Evolutionary conservation across 2,113 vertebrate genomes (phyloP), one percentile per base, ranked within the genome.

Genomic region (Oncorhynchus keta): DNA sequence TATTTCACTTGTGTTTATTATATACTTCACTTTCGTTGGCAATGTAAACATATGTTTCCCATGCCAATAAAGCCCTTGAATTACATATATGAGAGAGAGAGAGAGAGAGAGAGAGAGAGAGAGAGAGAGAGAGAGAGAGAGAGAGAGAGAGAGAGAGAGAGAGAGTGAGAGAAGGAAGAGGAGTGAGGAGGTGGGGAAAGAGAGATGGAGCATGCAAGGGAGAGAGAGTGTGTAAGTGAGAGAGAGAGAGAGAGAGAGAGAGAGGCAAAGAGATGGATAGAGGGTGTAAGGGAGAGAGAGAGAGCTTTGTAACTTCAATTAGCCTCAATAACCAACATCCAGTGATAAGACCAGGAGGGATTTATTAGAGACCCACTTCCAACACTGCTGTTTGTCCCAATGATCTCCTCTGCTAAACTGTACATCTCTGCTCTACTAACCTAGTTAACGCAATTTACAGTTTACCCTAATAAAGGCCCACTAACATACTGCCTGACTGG

Each of bases 351-450:
- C 32, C 35, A 24, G 12, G 1, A 64, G n/a, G n/a, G 62, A 5
- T 20, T 62, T n/a, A 4, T 7, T 20, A 11, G 20, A 11, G 61
- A 20, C 64, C n/a, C 65, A 67, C 28, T 67, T 67, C 28, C 13
- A 26, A 28, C 14, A 57, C 55, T 18, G 20, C 55, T 57, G 9
- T 51, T 39, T 20, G 28, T 8, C 28, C 48, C 66, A 28, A 14
- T 59, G 35, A 30, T 14, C 59, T 82, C 82, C 62, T 39, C 55
- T 64, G 77, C 57, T 51, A 39, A 71, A 57, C 62, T 66, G 45
- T 45, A 81, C 79, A 73, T 32, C 68, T 80, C 75, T 86, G 84
- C 65, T 82, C 86, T 64, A 88, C 78, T 89, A 78, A 90, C 86
- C 88, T 78, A 89, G 70, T 89, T 90, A 73, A 61, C 67, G 3